Evolutionary conservation across 2,113 vertebrate genomes (phyloP).

Genomic region (Limnothrissa miodon): DNA sequence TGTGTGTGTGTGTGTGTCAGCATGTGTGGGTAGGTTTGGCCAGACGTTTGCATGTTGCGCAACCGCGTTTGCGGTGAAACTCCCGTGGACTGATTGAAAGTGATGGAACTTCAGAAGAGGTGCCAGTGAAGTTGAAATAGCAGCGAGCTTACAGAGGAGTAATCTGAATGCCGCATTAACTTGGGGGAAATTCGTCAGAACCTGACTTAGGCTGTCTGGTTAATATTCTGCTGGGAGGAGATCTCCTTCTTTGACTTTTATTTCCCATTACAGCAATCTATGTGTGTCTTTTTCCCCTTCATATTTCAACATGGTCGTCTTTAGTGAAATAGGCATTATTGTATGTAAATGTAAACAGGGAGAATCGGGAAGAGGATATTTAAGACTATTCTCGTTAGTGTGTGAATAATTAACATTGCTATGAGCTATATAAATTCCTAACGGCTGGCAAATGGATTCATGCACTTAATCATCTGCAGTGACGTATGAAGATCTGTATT

Average conservation of each 20-base stretch:
- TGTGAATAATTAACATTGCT: background rate
- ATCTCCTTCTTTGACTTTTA: background rate
- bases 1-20: background rate
- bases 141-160: background rate
- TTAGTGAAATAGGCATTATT: background rate
- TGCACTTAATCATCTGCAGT: background rate
- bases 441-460: background rate
- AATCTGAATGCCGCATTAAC: background rate
- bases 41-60: background rate
- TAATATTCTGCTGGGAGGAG: background rate
- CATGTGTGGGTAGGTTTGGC: background rate
- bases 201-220: background rate
- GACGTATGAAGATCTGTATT: background rate
- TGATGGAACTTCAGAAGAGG: slow-evolving; percentile 5
- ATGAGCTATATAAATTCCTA: background rate
- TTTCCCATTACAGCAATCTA: background rate
- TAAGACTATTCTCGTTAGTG: background rate
- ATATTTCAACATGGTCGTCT: background rate
- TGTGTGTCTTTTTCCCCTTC: background rate
- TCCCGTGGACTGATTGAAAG: slow-evolving; percentile 2
- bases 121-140: background rate
- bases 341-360: background rate
- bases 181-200: background rate
- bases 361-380: background rate
- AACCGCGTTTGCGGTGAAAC: slow-evolving; percentile 2